Conservation (phyloP, 2,797 vertebrate genomes). For the Petrocephalus sullivani region DNA sequence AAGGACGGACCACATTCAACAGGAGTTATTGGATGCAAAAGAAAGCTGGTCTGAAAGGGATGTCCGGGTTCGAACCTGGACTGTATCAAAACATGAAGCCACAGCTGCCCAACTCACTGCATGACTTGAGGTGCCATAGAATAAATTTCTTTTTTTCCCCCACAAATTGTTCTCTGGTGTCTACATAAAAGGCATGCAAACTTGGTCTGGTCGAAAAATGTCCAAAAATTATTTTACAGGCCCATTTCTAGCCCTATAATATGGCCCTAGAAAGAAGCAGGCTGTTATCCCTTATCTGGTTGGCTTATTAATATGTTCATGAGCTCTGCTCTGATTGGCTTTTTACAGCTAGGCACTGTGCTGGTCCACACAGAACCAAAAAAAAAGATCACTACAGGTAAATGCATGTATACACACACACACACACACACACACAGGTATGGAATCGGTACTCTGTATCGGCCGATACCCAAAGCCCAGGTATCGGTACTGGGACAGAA, state of each 20-base stretch:
- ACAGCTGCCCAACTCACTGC: not conserved
- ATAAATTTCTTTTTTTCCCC: not conserved
- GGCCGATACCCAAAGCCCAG: no score
- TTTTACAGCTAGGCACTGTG: not conserved
- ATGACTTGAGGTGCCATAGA: not conserved
- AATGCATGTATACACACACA: no score
- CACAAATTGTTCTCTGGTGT: not conserved
- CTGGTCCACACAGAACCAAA: not conserved
- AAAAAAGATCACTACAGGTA: not conserved
- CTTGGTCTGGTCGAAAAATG: not conserved
- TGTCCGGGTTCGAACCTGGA: not conserved
- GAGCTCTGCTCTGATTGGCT: not conserved
- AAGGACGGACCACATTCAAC: not conserved
- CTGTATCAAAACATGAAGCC: not conserved
- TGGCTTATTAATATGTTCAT: not conserved
- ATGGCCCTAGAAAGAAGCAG: not conserved
- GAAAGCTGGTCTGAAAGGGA: not conserved
- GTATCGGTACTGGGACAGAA: no score
- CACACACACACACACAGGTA: no score
- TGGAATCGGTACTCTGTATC: no score
- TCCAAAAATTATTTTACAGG: not conserved
- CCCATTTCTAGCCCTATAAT: not conserved
- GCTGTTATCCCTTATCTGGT: not conserved
- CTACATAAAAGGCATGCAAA: not conserved
- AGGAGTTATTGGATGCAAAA: not conserved